These are phyloP conservation scores for Marcusenius ussheri DNA, from an alignment of 2,113 vertebrate species.

Conservation along the genomic window DNA sequence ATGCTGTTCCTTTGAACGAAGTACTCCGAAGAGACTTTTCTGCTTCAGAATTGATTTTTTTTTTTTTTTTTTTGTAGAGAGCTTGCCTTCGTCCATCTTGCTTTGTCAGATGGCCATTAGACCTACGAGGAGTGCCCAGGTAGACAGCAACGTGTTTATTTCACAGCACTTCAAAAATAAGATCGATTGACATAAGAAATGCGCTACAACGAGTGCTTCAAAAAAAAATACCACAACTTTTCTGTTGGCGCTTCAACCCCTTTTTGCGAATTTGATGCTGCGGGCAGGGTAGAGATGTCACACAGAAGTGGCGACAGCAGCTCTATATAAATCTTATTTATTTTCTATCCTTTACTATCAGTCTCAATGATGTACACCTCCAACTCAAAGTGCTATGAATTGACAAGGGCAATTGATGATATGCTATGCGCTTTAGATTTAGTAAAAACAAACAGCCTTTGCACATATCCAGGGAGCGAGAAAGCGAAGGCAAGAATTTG, in stretches of 20 bases:
- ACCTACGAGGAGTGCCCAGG: background rate
- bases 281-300: background rate
- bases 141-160: background rate
- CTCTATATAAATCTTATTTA: conserved; percentile 26
- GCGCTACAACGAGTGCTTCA: background rate
- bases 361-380: background rate
- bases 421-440: conserved; percentile 32
- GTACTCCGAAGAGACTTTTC: conserved; percentile 3
- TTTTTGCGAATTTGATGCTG: background rate
- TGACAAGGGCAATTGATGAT: conserved; percentile 35
- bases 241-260: background rate
- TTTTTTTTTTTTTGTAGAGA: background rate
- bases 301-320: background rate
- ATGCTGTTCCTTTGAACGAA: background rate
- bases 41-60: conserved; percentile 2
- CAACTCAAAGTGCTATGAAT: conserved; percentile 20
- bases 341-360: conserved; percentile 22
- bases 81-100: background rate
- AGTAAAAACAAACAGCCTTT: conserved; percentile 45
- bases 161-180: background rate
- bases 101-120: conserved; percentile 13
- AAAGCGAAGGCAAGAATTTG: conserved; percentile 23
- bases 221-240: background rate
- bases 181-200: conserved; percentile 13
- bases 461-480: conserved; percentile 20